Base-by-base conservation (phyloP, 2,888 invertebrate genomes). In the Nemotelus nigrinus region DNA sequence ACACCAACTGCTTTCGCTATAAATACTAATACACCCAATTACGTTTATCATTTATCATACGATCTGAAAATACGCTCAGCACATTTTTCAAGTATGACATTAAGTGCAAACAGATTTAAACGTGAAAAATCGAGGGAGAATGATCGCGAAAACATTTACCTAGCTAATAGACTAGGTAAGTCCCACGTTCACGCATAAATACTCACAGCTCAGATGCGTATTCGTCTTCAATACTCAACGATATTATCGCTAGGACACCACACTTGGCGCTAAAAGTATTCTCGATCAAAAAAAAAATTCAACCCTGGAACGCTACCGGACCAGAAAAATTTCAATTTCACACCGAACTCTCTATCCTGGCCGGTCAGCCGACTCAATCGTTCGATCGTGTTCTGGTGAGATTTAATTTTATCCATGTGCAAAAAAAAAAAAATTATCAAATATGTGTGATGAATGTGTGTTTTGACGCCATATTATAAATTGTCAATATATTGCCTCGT, bases 371-470 rank as follows among this genome's bases (percentile, higher is more conserved):
- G 41, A 39, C 58, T 45, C 8, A 47, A 45, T 39, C 45, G 47
- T 41, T 47, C 47, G 45, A 45, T 65, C 47, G 47, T 8, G 3
- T 65, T 25, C 41, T 10, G 65, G 45, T 44, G 65, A 65, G 65
- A 65, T 65, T 68, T 68, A 53, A 68, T 39, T 68, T 68, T 67
- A 50, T 76, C 47, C 70, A 76, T 64, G 50, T 53, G 6, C 10
- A 7, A 10, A 63, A 63, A 43, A 63, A 39, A n/a, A 68, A 77
- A 74, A 44, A 72, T 60, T 68, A 67, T 72, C 60, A 70, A 72
- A 78, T 78, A 78, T 77, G 55, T 68, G 55, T 78, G 78, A 78
- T 44, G 67, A 78, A 75, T 77, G 63, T 75, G 75, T 68, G 63
- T 77, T 77, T 68, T 64, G 74, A 74, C 48, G 74, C n/a, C 48